Evolutionary conservation across 2,888 invertebrate species (phyloP), one percentile per base, ranked within the genome.

Genomic region (Melanargia galathea): DNA sequence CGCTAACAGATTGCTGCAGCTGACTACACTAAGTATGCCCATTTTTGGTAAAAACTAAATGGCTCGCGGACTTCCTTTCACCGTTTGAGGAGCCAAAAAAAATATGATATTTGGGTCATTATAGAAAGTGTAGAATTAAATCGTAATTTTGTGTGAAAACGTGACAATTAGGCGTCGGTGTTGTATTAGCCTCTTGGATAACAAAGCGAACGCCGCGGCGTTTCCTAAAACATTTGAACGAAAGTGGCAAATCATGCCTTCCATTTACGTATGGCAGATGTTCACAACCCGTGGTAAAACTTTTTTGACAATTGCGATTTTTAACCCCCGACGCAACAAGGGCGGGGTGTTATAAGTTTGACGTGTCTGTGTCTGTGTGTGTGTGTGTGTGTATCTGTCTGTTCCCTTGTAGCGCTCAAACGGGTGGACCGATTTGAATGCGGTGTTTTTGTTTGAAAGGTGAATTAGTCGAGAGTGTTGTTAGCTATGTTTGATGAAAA

Each of bases 231-330:
- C 87, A 88, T 87, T 87, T 82, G 82, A 76, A 76, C 70, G 76
- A 90, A 89, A 87, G 80, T 88, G 87, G 83, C 87, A 78, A 90
- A 85, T 91, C 90, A 91, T 89, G 73, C 78, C 73, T 78, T 90
- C 88, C 89, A 90, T 90, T 90, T 67, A 65, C 55, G 51, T 59
- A 24, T 33, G n/a, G 16, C 24, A 43, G 65, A 16, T 35, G 63
- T 58, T 38, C 38, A n/a, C 45, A 65, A 63, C 63, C 49, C 58
- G 45, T 45, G 60, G 57, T 40, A 30, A 6, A 20, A 46, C 10
- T 18, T 24, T n/a, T 8, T 24, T 58, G 13, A 33, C 35, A 54
- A 13, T 43, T 16, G 33, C 13, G 4, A 11, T 33, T 11, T 30
- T 11, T 11, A 8, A 30, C 11, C 38, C 11, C n/a, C n/a, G n/a